Conservation (phyloP, 2,888 invertebrate genomes). For the Pachydiplax longipennis region DNA sequence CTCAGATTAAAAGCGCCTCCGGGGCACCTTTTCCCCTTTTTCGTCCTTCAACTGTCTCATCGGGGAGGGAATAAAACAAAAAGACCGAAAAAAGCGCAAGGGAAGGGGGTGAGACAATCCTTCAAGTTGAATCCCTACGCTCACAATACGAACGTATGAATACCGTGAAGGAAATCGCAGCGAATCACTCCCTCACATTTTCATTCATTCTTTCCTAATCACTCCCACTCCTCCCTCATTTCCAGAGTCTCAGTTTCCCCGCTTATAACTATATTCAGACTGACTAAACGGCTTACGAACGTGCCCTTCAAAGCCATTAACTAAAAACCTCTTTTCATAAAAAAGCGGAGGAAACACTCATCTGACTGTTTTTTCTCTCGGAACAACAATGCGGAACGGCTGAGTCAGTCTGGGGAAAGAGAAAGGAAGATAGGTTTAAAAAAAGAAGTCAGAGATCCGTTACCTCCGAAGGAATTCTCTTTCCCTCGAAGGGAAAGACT, state of each 20-base stretch:
- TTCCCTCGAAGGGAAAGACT: not conserved
- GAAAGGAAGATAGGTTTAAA: not conserved
- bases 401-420: not conserved
- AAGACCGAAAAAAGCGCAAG: not conserved
- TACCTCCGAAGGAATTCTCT: not conserved
- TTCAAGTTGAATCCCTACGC: too few relatives aligned
- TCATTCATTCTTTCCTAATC: not conserved
- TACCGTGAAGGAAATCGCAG: not conserved
- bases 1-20: slow-evolving; percentile 28
- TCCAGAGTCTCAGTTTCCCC: not conserved
- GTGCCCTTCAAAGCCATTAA: not conserved
- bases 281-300: not conserved
- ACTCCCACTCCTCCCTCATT: not conserved
- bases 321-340: not conserved
- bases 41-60: not conserved
- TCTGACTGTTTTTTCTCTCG: not conserved
- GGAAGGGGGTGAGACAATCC: not conserved
- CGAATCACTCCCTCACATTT: not conserved
- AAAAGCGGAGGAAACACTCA: not conserved
- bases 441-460: not conserved
- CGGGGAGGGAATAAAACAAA: not conserved
- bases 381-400: not conserved
- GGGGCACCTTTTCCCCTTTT: not conserved
- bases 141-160: too few relatives aligned
- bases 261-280: not conserved